phyloP scores from a whole-genome alignment of 2,797 vertebrate genomes.

The Melanotaenia pygmaea region DNA sequence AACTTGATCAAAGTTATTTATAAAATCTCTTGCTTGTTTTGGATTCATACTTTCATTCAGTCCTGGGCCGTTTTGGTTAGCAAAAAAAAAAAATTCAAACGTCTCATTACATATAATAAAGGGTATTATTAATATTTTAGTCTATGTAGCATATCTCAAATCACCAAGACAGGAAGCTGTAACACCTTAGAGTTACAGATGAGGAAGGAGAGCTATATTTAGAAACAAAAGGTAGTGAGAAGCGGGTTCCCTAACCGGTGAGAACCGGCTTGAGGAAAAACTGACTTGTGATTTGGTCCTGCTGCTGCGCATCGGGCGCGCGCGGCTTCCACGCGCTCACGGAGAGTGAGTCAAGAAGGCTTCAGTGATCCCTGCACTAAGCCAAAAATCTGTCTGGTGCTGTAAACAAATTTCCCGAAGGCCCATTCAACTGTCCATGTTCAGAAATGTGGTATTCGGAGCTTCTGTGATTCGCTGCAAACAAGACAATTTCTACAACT shows the following conservation, averaged over 20 bases:
- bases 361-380: slow-evolving; percentile 13
- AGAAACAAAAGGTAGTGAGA: slow-evolving; percentile 47
- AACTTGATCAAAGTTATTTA: not conserved
- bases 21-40: not conserved
- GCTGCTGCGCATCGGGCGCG: slow-evolving; percentile 16
- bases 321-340: slow-evolving; percentile 17
- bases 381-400: not conserved
- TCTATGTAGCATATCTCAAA: not conserved
- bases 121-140: not conserved
- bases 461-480: not conserved
- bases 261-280: slow-evolving; percentile 71
- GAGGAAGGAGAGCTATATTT: slow-evolving; percentile 54
- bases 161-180: slow-evolving; percentile 4
- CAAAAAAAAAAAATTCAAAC: not conserved
- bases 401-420: not conserved
- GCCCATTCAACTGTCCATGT: not conserved
- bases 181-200: slow-evolving; percentile 27
- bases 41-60: not conserved
- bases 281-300: slow-evolving; percentile 42
- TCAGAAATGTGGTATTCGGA: not conserved
- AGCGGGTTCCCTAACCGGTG: slow-evolving; percentile 67
- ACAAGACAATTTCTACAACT: not conserved
- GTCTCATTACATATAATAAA: not conserved
- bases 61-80: not conserved
- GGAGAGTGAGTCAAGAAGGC: not conserved